Conservation (phyloP, 2,888 invertebrate genomes). For the Empis livida region DNA sequence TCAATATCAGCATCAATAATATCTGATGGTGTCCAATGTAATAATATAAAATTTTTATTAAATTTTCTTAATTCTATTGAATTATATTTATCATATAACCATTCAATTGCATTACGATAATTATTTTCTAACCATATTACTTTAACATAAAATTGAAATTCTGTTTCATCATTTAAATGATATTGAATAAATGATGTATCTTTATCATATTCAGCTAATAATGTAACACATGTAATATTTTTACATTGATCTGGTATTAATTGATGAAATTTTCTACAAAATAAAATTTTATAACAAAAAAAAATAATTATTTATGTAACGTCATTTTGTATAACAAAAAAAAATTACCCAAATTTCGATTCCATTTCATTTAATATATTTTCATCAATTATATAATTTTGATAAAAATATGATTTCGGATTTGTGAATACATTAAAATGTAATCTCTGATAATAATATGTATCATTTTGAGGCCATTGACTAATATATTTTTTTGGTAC, state of each 20-base stretch:
- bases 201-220: slow-evolving; percentile 39
- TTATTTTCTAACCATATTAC: slow-evolving; percentile 56
- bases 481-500: slow-evolving; percentile 38
- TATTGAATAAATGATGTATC: slow-evolving; percentile 42
- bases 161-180: slow-evolving; percentile 43
- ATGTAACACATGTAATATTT: slow-evolving; percentile 32
- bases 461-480: slow-evolving; percentile 1
- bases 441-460: slow-evolving; percentile 8
- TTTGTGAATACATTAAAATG: slow-evolving; percentile 22
- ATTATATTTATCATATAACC: slow-evolving; percentile 24
- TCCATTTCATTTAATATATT: slow-evolving; percentile 11
- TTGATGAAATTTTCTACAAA: slow-evolving; percentile 6
- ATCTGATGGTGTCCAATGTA: slow-evolving; percentile 55
- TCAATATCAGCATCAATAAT: slow-evolving; percentile 39
- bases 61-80: slow-evolving; percentile 4
- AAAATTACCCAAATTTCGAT: slow-evolving; percentile 6
- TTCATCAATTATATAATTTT: slow-evolving; percentile 19
- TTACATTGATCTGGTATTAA: slow-evolving; percentile 10
- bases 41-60: slow-evolving; percentile 40
- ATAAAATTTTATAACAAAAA: background rate
- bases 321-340: background rate
- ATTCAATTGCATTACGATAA: slow-evolving; percentile 34
- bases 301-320: too few relatives aligned
- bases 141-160: slow-evolving; percentile 42
- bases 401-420: slow-evolving; percentile 16